Conservation (phyloP, 2,888 invertebrate genomes). For the Rugalucina vietnamica region DNA sequence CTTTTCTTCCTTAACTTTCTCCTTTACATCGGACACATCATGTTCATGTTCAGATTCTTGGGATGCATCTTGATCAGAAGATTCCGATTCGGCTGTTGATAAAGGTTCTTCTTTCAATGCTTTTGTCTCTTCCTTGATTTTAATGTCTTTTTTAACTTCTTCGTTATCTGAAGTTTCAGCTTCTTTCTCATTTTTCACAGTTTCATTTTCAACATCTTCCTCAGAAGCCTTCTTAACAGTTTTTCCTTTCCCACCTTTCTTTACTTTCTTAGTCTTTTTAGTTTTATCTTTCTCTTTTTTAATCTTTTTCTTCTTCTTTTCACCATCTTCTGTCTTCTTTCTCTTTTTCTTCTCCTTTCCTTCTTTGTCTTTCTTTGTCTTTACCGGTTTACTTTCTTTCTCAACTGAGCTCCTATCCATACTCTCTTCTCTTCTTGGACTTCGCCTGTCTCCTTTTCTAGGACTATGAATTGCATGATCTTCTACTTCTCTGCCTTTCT, state of each 20-base stretch:
- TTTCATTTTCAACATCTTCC: constrained; percentile 54
- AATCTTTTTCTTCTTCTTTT: constrained; percentile 83
- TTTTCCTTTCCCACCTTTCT: constrained; percentile 59
- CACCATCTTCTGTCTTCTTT: constrained; percentile 74
- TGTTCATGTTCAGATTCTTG: constrained; percentile 53
- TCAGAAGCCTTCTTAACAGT: constrained; percentile 46
- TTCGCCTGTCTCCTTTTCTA: constrained; percentile 20
- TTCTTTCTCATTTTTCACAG: constrained; percentile 68
- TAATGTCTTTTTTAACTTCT: constrained; percentile 81
- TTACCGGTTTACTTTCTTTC: constrained; percentile 30
- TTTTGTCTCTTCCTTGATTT: background rate
- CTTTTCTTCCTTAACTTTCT: constrained; percentile 68
- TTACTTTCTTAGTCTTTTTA: constrained; percentile 55
- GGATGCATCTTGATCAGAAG: constrained; percentile 81
- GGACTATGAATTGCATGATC: background rate
- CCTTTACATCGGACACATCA: constrained; percentile 40
- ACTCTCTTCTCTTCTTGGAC: constrained; percentile 25
- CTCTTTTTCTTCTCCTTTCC: constrained; percentile 82
- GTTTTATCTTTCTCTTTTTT: constrained; percentile 84
- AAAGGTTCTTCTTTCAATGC: constrained; percentile 63
- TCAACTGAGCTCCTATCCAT: constrained; percentile 70
- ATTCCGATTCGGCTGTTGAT: constrained; percentile 84
- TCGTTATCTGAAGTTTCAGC: constrained; percentile 83
- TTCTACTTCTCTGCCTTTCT: background rate
- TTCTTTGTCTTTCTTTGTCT: constrained; percentile 83